Conservation (phyloP, 1,140 invertebrate species). For the Sweltsa coloradensis region DNA sequence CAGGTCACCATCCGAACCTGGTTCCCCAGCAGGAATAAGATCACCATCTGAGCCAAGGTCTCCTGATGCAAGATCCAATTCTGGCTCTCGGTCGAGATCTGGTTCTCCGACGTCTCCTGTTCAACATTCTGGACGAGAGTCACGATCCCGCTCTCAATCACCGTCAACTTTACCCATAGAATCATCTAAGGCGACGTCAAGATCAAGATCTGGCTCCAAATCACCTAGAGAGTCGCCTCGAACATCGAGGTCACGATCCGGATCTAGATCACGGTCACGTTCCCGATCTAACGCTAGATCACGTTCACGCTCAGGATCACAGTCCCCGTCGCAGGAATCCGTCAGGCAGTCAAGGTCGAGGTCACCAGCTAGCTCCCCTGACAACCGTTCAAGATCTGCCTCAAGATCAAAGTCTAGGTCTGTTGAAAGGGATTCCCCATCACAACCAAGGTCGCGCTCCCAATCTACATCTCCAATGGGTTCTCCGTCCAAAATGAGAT, state of each 20-base stretch:
- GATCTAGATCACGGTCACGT: slow-evolving; percentile 11
- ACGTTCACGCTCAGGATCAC: slow-evolving; percentile 5
- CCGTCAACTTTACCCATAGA: too few relatives aligned
- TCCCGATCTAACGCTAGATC: slow-evolving; percentile 7
- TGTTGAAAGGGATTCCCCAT: slow-evolving; percentile 23
- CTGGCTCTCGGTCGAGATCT: slow-evolving; percentile 21
- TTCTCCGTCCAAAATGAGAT: slow-evolving; percentile 21
- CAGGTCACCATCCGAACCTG: slow-evolving; percentile 22
- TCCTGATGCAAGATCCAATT: slow-evolving; percentile 14
- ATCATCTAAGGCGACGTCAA: slow-evolving; percentile 20
- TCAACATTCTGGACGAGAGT: slow-evolving; percentile 22
- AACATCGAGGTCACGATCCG: slow-evolving; percentile 6
- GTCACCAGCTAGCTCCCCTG: slow-evolving; percentile 15
- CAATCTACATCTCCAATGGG: slow-evolving; percentile 18
- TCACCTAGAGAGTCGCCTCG: slow-evolving; percentile 4
- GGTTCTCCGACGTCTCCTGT: too few relatives aligned
- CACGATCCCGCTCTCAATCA: slow-evolving; percentile 25
- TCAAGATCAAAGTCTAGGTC: slow-evolving; percentile 27
- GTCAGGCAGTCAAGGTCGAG: slow-evolving; percentile 7
- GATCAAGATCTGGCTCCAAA: slow-evolving; percentile 24
- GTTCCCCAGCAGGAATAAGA: slow-evolving; percentile 20
- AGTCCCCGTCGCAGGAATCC: background rate
- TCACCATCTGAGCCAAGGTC: too few relatives aligned
- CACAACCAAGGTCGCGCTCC: slow-evolving; percentile 20
- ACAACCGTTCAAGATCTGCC: slow-evolving; percentile 28